Conservation (phyloP, 2,888 invertebrate genomes). For the Lordiphosa andalusiaca region DNA sequence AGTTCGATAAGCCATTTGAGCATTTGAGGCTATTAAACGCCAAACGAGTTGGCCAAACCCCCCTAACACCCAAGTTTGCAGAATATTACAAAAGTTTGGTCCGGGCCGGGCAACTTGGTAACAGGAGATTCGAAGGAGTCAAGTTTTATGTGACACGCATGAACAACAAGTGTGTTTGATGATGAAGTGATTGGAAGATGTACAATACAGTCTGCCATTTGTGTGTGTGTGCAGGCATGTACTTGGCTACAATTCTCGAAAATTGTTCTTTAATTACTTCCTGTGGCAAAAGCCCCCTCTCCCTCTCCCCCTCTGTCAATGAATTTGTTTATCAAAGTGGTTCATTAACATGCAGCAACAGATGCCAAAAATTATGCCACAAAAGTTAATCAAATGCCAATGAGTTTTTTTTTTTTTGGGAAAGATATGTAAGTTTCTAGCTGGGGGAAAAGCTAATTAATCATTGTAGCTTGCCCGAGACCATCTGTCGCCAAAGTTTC, state of each 20-base stretch:
- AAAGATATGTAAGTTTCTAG: not conserved
- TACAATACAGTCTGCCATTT: constrained; percentile 18
- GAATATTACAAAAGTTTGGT: constrained; percentile 63
- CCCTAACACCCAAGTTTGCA: constrained; percentile 48
- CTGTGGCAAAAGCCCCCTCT: constrained; percentile 27
- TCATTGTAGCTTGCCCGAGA: constrained; percentile 37
- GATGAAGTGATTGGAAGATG: constrained; percentile 51
- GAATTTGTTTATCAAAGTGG: constrained; percentile 43
- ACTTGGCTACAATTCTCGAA: constrained; percentile 41
- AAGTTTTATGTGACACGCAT: constrained; percentile 33
- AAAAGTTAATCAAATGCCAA: constrained; percentile 57
- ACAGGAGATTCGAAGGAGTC: constrained; percentile 17
- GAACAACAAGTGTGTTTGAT: constrained; percentile 57
- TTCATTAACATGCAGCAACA: constrained; percentile 70
- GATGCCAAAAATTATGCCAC: constrained; percentile 46
- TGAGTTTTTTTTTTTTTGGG: not conserved
- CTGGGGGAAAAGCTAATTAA: constrained; percentile 49
- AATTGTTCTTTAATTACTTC: constrained; percentile 71
- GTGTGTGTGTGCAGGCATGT: constrained; percentile 7
- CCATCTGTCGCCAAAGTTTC: constrained; percentile 48
- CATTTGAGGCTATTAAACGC: constrained; percentile 33
- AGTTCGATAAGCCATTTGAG: constrained; percentile 44
- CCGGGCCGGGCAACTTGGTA: constrained; percentile 9
- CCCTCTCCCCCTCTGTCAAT: constrained; percentile 7
- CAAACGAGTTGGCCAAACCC: constrained; percentile 31